Base-by-base conservation (phyloP, 2,113 vertebrate species). In the Triplophysa rosa region DNA sequence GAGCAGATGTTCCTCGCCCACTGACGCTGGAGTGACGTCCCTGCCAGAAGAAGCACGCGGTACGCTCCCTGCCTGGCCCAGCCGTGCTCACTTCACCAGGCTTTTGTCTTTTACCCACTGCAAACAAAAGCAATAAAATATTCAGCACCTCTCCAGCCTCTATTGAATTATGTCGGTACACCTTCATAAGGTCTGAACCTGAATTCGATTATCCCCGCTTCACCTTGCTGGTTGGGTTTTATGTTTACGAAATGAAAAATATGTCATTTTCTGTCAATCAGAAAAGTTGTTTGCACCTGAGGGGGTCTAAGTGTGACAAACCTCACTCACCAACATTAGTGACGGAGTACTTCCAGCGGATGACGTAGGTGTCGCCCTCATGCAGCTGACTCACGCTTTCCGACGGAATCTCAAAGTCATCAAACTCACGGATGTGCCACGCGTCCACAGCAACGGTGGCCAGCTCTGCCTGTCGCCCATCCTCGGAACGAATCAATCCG, bases 31-130 rank as follows among this genome's bases (percentile, higher is more conserved):
- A 94, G 24, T 87, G 84, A 8, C 86, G 78, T 63, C 93, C 93
- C 85, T 94, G 93, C 93, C 93, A 94, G 88, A 94, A 94, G 78
- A 94, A 94, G 71, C 92, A 93, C 1, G 92, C 90, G 0, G 80
- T 89, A 81, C 92, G 88, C 87, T 94, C 93, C 75, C 91, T 87
- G 4, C 93, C 93, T 0, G 91, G 83, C 21, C 84, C 87, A 0
- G 88, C 86, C 2, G 84, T 82, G n/a, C 91, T 92, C 77, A 90
- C 71, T 85, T 94, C 92, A 6, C 92, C 91, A 0, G 90, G 92
- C 81, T 90, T 92, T 84, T 92, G 91, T 11, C 92, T 87, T 85
- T 92, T 92, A 54, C 91, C 92, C 80, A 93, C 92, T 93, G 84
- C 4, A 49, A 10, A 70, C 16, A 81, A 13, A 71, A 8, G 23